phyloP scores from a whole-genome alignment of 2,797 vertebrate species.

The Sibirionetta formosa region DNA sequence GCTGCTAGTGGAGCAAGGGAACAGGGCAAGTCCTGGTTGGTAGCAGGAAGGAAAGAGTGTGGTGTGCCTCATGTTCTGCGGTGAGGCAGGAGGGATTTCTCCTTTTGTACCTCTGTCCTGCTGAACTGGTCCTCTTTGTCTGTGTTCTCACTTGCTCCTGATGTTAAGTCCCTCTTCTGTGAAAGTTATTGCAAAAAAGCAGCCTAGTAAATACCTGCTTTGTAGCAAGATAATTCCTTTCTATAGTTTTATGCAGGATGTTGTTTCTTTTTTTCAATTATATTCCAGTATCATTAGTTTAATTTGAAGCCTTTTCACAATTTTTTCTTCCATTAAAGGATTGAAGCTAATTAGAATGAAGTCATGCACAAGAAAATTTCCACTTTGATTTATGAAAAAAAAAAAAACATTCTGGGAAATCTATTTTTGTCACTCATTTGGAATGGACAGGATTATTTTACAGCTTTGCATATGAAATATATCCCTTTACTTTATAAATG shows the following conservation, averaged over 20 bases:
- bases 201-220: background rate
- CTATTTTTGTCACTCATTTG: background rate
- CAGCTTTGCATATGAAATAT: background rate
- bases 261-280: background rate
- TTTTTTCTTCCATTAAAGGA: background rate
- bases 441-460: conserved; percentile 1
- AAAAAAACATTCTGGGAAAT: background rate
- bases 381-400: background rate
- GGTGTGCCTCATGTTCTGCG: fast-evolving
- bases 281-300: background rate
- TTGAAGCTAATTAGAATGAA: background rate
- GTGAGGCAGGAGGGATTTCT: background rate
- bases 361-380: background rate
- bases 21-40: background rate
- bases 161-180: background rate
- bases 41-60: background rate
- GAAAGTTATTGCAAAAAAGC: background rate
- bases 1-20: background rate
- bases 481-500: background rate
- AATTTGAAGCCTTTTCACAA: background rate
- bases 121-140: background rate
- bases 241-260: fast-evolving
- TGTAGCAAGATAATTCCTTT: background rate
- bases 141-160: fast-evolving
- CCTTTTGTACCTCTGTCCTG: background rate